Conservation (phyloP, 1,140 invertebrate genomes). For the Triops cancriformis region DNA sequence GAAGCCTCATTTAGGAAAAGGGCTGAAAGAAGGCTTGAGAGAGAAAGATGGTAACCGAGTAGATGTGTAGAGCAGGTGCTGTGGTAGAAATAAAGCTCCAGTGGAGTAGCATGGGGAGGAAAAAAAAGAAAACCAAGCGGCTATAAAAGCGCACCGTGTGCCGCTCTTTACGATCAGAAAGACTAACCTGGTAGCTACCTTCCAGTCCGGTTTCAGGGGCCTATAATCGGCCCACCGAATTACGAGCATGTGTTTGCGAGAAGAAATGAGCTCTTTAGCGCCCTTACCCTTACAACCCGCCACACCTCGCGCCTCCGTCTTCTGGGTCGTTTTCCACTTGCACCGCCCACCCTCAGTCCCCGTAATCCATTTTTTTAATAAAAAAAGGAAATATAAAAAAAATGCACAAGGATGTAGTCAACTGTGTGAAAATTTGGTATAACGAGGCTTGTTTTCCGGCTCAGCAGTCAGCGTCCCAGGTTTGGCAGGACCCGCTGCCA, state of each 20-base stretch:
- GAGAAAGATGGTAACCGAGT: neutral
- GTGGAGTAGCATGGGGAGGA: neutral
- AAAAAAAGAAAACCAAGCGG: neutral
- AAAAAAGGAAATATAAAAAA: neutral
- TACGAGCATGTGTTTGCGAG: neutral
- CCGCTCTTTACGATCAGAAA: neutral
- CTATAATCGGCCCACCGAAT: conserved; percentile 5
- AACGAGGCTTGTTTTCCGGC: neutral
- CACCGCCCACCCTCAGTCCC: neutral
- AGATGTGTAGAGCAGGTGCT: conserved; percentile 9
- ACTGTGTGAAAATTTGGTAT: neutral
- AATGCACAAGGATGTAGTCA: neutral
- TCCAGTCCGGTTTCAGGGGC: neutral
- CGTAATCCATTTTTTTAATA: neutral
- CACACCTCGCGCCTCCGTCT: neutral
- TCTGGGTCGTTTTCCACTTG: neutral
- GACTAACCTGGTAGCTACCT: conserved; percentile 11
- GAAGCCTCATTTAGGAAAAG: conserved; percentile 6
- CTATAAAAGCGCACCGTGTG: conserved; percentile 1
- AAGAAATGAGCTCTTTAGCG: conserved; percentile 1
- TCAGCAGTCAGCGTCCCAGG: neutral
- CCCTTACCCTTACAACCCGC: neutral
- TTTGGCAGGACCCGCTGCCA: too few relatives aligned
- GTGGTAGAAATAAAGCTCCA: neutral
- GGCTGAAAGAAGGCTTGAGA: neutral